Evolutionary conservation across 2,113 vertebrate species (phyloP), one percentile per base, ranked within the genome.

Genomic region (Apus apus): DNA sequence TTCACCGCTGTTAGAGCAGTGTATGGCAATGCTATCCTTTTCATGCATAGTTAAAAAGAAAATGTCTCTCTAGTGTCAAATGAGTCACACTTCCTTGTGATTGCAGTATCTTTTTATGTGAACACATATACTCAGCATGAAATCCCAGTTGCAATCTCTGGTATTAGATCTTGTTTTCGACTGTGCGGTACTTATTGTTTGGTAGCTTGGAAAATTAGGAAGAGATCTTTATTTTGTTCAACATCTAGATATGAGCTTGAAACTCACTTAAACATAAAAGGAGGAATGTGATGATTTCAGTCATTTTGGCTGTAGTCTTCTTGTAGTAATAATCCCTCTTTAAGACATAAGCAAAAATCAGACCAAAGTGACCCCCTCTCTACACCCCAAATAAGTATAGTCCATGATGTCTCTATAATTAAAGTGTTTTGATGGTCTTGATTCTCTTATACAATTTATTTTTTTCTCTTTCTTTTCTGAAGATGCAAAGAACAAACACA

Each of bases 21-120:
- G 53, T 45, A 15, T 64, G 71, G 53, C 53, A 50, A 60, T 62
- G 27, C 30, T 43, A 32, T 45, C 29, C 20, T 54, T 88, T 88
- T 68, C 50, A 65, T 43, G 75, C 45, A 56, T 14, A 72, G 64
- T 57, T 73, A 70, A 68, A 90, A 82, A 65, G 72, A 80, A 85
- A 50, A 80, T 66, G 40, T 53, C 29, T 93, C 77, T 89, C 81
- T 21, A 26, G 74, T 62, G 90, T 91, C 83, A 89, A 65, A 89
- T 84, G 77, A 94, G 51, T 89, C 77, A 87, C 46, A 17, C 56
- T 94, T 89, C 40, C 79, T 53, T 91, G 72, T 86, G 80, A 86
- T 76, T 79, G 56, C 25, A 1, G 19, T 67, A 10, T 84, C 26
- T 48, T 88, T 83, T 89, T 80, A 71, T 81, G 83, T 67, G 57